phyloP scores from a whole-genome alignment of 2,888 invertebrate genomes.

The Hypolimnas misippus region DNA sequence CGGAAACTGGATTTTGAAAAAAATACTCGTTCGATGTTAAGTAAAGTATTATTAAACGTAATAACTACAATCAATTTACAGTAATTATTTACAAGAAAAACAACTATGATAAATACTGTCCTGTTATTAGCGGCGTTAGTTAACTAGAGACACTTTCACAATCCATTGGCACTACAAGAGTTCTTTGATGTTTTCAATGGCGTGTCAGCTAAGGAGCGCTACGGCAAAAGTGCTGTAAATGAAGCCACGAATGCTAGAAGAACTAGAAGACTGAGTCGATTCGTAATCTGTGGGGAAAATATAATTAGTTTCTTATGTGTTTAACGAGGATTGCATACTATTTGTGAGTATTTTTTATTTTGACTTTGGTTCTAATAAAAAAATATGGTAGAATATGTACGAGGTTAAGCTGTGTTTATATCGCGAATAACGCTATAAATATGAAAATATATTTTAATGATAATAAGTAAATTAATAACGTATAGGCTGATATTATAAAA shows the following conservation, averaged over 20 bases:
- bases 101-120: constrained; percentile 21
- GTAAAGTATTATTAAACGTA: constrained; percentile 23
- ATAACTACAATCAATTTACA: constrained; percentile 28
- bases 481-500: no score
- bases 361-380: no score
- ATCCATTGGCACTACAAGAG: constrained; percentile 66
- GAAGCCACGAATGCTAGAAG: constrained; percentile 49
- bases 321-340: background rate
- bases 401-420: no score
- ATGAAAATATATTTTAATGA: no score
- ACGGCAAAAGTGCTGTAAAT: constrained; percentile 54
- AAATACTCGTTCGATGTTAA: constrained; percentile 25
- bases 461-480: no score
- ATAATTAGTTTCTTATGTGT: background rate
- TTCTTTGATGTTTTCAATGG: constrained; percentile 21
- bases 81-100: constrained; percentile 47
- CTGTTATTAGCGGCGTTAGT: background rate
- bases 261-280: constrained; percentile 72
- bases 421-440: no score
- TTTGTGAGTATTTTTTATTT: no score
- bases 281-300: constrained; percentile 65
- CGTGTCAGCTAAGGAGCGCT: constrained; percentile 68
- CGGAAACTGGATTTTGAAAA: constrained; percentile 22
- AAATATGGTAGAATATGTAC: no score
- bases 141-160: constrained; percentile 50